Percentiles rank a stretch among this genome's conserved stretches.
phyloP scores from a whole-genome alignment of 1,140 invertebrate species.

The Arctopsyche grandis region DNA sequence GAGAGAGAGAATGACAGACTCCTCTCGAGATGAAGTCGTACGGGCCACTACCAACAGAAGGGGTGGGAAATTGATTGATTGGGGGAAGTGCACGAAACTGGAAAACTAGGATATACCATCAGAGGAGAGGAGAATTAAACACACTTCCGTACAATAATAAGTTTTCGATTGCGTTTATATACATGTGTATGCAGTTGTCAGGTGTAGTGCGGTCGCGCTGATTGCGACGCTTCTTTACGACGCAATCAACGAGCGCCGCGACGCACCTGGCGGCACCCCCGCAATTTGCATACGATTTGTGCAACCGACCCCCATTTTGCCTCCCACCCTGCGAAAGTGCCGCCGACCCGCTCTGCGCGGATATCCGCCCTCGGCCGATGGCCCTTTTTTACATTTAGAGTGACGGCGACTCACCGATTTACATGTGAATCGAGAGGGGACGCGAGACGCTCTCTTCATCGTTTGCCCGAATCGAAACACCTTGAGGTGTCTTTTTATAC shows the following conservation, averaged over 20 bases:
- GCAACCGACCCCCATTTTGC: neutral
- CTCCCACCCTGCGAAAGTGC: neutral
- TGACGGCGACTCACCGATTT: constrained; percentile 47
- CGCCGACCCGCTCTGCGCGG: neutral
- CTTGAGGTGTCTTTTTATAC: neutral
- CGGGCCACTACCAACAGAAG: too few relatives aligned
- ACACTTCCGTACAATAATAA: too few relatives aligned
- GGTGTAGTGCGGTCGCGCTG: constrained; percentile 15
- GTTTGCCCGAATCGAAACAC: constrained; percentile 10
- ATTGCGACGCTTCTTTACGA: constrained; percentile 44
- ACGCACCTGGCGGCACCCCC: constrained; percentile 44
- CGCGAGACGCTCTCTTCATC: neutral
- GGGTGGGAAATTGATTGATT: constrained; percentile 31
- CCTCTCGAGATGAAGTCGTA: constrained; percentile 32
- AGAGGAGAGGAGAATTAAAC: too few relatives aligned
- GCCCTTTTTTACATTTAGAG: constrained; percentile 53
- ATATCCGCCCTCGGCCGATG: constrained; percentile 19
- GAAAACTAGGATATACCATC: neutral
- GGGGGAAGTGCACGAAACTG: constrained; percentile 27
- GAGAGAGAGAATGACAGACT: constrained; percentile 6
- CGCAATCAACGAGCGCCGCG: constrained; percentile 35
- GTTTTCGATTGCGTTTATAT: neutral
- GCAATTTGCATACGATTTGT: constrained; percentile 52
- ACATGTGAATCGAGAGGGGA: constrained; percentile 38
- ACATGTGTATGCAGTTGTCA: neutral